Percentiles rank a stretch among this genome's conserved stretches.
phyloP scores from a whole-genome alignment of 2,888 invertebrate genomes.

The Nipponacmea schrenckii region DNA sequence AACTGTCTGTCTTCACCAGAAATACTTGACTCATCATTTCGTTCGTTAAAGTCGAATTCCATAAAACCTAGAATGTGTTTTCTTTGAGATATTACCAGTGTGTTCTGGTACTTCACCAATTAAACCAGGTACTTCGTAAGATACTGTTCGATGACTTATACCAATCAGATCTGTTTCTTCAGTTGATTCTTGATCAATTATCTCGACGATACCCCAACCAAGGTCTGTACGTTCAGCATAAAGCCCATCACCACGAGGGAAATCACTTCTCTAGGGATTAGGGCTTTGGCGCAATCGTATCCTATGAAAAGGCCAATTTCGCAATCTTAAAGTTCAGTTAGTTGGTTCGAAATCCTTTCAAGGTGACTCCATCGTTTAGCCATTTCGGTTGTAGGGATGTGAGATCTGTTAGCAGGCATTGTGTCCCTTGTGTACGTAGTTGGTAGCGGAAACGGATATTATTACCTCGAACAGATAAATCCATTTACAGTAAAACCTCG shows the following conservation, averaged over 20 bases:
- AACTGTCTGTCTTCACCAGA: conserved; percentile 15
- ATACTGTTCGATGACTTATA: neutral
- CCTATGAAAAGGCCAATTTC: conserved; percentile 37
- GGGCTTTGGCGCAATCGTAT: conserved; percentile 36
- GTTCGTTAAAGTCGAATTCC: conserved; percentile 19
- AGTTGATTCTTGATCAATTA: neutral
- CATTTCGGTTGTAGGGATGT: conserved; percentile 37
- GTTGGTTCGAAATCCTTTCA: conserved; percentile 23
- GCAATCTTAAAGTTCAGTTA: conserved; percentile 25
- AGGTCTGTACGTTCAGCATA: conserved; percentile 34
- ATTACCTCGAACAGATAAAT: conserved; percentile 28
- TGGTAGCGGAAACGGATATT: conserved; percentile 30
- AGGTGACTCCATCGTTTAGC: conserved; percentile 35
- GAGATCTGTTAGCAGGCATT: conserved; percentile 34
- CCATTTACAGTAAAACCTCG: too few relatives aligned
- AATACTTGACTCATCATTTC: neutral
- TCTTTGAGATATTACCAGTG: neutral
- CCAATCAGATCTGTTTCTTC: conserved; percentile 7
- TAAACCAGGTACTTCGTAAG: neutral
- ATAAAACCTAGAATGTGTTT: conserved; percentile 14
- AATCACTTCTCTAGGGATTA: conserved; percentile 32
- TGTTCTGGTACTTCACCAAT: neutral
- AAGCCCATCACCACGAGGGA: conserved; percentile 26
- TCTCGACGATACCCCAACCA: conserved; percentile 34
- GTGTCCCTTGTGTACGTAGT: conserved; percentile 27